Conservation (phyloP, 2,888 invertebrate species). For the Dendrolimus pini region DNA sequence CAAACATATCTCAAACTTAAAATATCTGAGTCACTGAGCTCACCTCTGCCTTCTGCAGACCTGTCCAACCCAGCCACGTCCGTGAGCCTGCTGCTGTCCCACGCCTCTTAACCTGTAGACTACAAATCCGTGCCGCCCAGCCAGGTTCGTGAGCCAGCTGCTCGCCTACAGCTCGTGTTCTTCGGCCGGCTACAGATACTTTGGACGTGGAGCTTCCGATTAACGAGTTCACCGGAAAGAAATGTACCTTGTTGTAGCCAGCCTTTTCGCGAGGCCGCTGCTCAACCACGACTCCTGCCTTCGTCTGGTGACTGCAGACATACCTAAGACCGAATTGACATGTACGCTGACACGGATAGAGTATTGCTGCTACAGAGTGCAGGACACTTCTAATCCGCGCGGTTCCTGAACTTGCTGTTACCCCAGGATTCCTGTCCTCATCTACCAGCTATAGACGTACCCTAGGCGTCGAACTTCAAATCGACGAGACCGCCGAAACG, state of each 20-base stretch:
- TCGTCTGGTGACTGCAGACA: not conserved
- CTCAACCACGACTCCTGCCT: not conserved
- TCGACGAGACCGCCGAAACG: too few relatives aligned
- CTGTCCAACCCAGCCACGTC: not conserved
- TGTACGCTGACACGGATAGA: not conserved
- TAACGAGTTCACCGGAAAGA: too few relatives aligned
- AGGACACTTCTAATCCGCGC: not conserved
- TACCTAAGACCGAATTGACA: not conserved
- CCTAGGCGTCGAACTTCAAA: too few relatives aligned
- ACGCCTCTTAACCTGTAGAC: not conserved
- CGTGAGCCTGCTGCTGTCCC: not conserved
- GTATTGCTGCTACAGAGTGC: not conserved
- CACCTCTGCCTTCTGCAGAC: not conserved
- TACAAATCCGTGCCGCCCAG: not conserved
- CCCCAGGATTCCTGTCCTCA: too few relatives aligned
- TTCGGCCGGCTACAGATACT: not conserved
- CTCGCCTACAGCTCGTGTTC: not conserved
- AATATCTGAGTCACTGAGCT: too few relatives aligned
- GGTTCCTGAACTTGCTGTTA: too few relatives aligned
- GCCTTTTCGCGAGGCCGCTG: not conserved
- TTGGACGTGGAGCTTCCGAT: too few relatives aligned
- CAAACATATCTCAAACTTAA: too few relatives aligned
- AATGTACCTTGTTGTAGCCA: not conserved
- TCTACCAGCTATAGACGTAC: too few relatives aligned
- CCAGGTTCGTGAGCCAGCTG: not conserved